These are phyloP conservation scores for Andrena fulva DNA, from an alignment of 2,888 invertebrate species.

Conservation along the genomic window DNA sequence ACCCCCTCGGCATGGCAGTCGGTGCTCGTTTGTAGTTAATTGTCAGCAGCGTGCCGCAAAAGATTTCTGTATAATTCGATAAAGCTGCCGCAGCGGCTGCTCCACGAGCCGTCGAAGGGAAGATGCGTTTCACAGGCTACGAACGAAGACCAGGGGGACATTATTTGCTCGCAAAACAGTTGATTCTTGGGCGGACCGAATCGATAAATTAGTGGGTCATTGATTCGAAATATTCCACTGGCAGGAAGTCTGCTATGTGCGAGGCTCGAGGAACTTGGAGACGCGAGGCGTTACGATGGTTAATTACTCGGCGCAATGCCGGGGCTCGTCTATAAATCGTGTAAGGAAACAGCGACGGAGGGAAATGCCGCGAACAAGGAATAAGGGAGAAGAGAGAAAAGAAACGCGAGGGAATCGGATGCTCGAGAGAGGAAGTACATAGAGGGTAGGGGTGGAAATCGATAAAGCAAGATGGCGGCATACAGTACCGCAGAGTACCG, in stretches of 20 bases:
- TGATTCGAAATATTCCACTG: not conserved
- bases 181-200: too few species aligned
- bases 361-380: not conserved
- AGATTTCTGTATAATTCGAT: constrained; percentile 35
- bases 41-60: constrained; percentile 17
- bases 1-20: not conserved
- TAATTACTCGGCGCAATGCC: constrained; percentile 1
- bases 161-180: too few species aligned
- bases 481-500: constrained; percentile 81
- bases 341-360: constrained; percentile 8
- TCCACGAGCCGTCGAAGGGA: not conserved
- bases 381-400: constrained; percentile 30
- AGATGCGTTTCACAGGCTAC: not conserved
- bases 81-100: constrained; percentile 9
- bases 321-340: constrained; percentile 1
- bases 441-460: constrained; percentile 73
- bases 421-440: constrained; percentile 33
- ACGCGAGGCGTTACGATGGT: constrained; percentile 2
- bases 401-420: constrained; percentile 44
- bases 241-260: not conserved
- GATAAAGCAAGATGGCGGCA: constrained; percentile 82
- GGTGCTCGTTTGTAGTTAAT: constrained; percentile 51
- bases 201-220: not conserved
- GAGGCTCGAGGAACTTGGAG: not conserved
- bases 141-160: too few species aligned